These are phyloP conservation scores for Echiichthys vipera DNA, from an alignment of 2,797 vertebrate species.

Conservation along the genomic window DNA sequence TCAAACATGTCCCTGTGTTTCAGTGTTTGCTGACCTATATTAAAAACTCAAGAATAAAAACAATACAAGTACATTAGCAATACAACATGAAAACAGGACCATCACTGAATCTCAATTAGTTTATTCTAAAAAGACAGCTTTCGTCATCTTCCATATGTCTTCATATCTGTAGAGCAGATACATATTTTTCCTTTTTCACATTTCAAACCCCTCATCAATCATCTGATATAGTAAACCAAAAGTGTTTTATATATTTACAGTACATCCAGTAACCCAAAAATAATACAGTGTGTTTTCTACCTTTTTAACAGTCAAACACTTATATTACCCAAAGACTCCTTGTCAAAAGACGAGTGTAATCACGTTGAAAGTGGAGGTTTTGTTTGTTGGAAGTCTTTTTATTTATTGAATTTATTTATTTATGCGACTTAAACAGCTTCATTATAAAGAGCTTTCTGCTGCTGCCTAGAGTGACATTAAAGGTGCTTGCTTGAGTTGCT, in stretches of 20 bases:
- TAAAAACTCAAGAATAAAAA: not conserved
- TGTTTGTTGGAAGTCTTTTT: conserved; percentile 13
- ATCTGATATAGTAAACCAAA: conserved; percentile 58
- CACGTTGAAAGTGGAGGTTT: conserved; percentile 27
- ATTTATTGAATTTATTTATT: conserved; percentile 32
- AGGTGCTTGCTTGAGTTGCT: conserved; percentile 36
- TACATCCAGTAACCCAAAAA: conserved; percentile 61
- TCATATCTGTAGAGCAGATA: conserved; percentile 69
- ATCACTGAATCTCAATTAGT: conserved; percentile 49
- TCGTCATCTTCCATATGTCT: conserved; percentile 51
- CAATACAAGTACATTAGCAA: not conserved
- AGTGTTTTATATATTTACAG: conserved; percentile 64
- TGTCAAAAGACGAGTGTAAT: conserved; percentile 13
- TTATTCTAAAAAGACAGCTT: conserved; percentile 79
- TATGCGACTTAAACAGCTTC: conserved; percentile 29
- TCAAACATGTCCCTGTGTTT: not conserved
- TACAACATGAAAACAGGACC: conserved; percentile 18
- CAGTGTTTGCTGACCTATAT: not conserved
- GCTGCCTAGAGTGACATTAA: conserved; percentile 37
- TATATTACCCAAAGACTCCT: conserved; percentile 37
- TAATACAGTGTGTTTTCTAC: conserved; percentile 51
- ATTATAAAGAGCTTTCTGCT: conserved; percentile 35
- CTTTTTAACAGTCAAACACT: conserved; percentile 68
- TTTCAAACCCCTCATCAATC: conserved; percentile 62
- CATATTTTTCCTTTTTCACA: conserved; percentile 42